Evolutionary conservation across 2,797 vertebrate species (phyloP).

Genomic region (Toxotes lorentzi): DNA sequence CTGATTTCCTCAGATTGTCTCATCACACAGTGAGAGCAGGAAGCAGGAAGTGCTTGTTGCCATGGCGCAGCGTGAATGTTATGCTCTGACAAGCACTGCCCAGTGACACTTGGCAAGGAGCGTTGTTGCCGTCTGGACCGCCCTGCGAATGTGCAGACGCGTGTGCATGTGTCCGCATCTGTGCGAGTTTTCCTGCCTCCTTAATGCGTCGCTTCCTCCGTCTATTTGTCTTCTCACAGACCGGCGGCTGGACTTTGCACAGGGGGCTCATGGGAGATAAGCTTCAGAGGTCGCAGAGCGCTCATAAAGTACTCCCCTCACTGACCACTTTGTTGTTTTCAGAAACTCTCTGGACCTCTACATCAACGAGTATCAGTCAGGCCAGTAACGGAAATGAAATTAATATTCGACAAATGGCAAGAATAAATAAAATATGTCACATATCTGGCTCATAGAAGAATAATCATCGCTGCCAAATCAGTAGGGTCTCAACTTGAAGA

Average conservation of each 20-base stretch:
- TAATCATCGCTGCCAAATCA: constrained; percentile 29
- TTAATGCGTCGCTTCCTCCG: constrained; percentile 78
- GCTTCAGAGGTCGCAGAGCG: constrained; percentile 37
- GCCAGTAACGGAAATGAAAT: constrained; percentile 24
- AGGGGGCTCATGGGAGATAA: constrained; percentile 57
- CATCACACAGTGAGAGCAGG: constrained; percentile 59
- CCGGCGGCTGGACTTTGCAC: constrained; percentile 57
- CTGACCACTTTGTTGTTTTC: constrained; percentile 53
- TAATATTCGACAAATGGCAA: constrained; percentile 20
- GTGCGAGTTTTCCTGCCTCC: constrained; percentile 65
- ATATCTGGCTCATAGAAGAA: constrained; percentile 23
- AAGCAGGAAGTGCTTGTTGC: constrained; percentile 80
- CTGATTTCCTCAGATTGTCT: constrained; percentile 83
- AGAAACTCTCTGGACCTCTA: constrained; percentile 44
- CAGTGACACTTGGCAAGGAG: constrained; percentile 76
- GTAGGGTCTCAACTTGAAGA: constrained; percentile 20
- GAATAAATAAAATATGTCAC: constrained; percentile 29
- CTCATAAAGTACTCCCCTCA: constrained; percentile 48
- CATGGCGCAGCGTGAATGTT: constrained; percentile 63
- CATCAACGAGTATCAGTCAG: constrained; percentile 37
- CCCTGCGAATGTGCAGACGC: constrained; percentile 60
- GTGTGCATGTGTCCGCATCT: constrained; percentile 45
- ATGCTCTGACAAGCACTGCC: constrained; percentile 71
- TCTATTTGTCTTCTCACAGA: constrained; percentile 80
- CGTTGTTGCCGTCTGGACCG: constrained; percentile 60